Percentiles rank a stretch among this genome's conserved stretches.
Evolutionary conservation across 2,797 vertebrate species (phyloP).

Genomic region (Clarias platycephalus): DNA sequence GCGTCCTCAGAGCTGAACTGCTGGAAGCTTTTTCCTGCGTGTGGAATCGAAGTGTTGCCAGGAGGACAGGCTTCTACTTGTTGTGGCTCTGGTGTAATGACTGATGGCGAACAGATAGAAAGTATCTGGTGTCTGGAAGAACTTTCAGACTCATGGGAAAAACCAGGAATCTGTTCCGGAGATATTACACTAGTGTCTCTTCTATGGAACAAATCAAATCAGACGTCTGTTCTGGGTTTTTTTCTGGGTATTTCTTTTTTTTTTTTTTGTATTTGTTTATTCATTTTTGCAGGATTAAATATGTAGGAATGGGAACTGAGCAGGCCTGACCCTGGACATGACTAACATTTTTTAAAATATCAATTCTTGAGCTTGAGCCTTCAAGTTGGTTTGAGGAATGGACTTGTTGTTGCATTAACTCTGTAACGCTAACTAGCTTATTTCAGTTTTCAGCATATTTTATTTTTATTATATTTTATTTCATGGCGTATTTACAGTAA

Average conservation of each 20-base stretch:
- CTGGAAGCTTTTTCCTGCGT: constrained; percentile 24
- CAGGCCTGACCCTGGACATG: neutral
- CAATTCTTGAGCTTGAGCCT: neutral
- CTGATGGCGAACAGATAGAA: constrained; percentile 41
- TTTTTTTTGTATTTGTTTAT: neutral
- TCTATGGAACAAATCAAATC: constrained; percentile 10
- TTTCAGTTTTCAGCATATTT: no score
- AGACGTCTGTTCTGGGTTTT: neutral
- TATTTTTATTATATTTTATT: no score
- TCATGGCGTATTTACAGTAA: no score
- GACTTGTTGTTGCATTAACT: no score
- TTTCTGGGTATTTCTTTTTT: no score
- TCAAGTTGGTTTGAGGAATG: neutral
- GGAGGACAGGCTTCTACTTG: constrained; percentile 49
- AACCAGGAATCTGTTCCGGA: neutral
- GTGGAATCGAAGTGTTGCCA: constrained; percentile 29
- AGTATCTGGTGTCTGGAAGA: constrained; percentile 40
- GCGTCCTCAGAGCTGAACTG: constrained; percentile 33
- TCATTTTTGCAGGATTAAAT: neutral
- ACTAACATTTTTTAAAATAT: neutral
- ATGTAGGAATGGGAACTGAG: neutral
- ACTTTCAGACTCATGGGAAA: neutral
- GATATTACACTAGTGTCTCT: neutral
- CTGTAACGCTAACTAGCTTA: no score
- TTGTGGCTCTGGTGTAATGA: constrained; percentile 37